Base-by-base conservation (phyloP, 2,888 invertebrate genomes). In the Apoda limacodes region DNA sequence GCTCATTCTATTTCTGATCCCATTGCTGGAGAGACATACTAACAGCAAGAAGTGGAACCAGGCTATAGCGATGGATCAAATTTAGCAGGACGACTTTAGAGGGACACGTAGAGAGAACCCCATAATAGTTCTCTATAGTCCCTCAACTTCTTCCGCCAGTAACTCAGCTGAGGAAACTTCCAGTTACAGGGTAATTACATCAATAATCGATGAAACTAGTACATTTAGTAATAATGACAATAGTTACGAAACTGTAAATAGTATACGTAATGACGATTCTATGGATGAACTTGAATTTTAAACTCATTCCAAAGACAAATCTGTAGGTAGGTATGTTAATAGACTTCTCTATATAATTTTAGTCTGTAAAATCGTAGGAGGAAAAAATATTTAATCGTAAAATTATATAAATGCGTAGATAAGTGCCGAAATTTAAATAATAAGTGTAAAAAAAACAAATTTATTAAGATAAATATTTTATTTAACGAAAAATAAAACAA, bases 1-100 rank as follows among this genome's bases (percentile, higher is more conserved):
- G 7, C 28, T 93, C 23, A 92, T 98, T 81, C 83, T 98, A 38
- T 96, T 93, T 67, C 66, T 86, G 39, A 92, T 95, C 55, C 93
- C 94, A 5, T 68, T 86, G 31, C 48, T 93, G 28, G 89, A 90
- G 60, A 82, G 60, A 48, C 58, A 67, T 32, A 55, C 33, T 19
- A 52, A 41, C 40, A 57, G 48, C 35, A 45, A 44, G 32, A 46
- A 52, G 32, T 63, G 60, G 52, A 47, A 52, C 37, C 53, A 68
- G 35, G 71, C 63, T 11, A 59, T 64, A 2, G 55, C 59, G 30
- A 39, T 74, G 45, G 67, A 71, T 42, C 55, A 69, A 40, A 75
- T 78, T 62, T 80, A 80, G 80, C 78, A 71, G 61, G 65, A 61
- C 29, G 45, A 44, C 27, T 31, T 28, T 9, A 31, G 51, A 37